Evolutionary conservation across 1,140 invertebrate species (phyloP), one percentile per base, ranked within the genome.

Genomic region (Mya arenaria): DNA sequence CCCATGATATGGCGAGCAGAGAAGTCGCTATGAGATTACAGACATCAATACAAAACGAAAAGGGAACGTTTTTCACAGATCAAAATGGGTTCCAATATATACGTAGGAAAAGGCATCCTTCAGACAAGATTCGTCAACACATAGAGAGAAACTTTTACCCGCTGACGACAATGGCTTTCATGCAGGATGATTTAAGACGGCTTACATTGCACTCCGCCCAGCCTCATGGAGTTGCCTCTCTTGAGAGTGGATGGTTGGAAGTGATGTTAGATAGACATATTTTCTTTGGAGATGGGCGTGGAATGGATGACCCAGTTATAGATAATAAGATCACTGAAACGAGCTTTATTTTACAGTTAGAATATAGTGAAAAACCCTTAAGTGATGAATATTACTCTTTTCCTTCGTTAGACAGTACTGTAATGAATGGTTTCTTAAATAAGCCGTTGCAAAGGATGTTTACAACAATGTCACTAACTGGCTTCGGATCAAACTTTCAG

Each of bases 111-210:
- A 96, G 96, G 88, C 94, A 97, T 0, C 93, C 94, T 8, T 10
- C 56, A 23, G 41, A 79, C 44, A n/a, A n/a, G n/a, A 6, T 99
- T 94, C 63, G 55, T 13, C 55, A 82, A 19, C 94, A 95, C 44
- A 95, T 97, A 71, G 97, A 98, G 91, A 97, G 96, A 1, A 98
- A 98, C 90, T 97, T 97, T 89, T 98, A 96, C 90, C 97, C 97
- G 0, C 95, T 97, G 4, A 98, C 97, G 0, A 95, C 95, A 8
- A 95, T 96, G 92, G 95, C 95, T 0, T 98, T 95, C 89, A 95
- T 98, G 66, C 95, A 98, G 92, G 97, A 98, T 87, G 88, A 94
- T 0, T 93, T 90, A 23, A 81, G 62, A 32, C 66, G 92, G 48
- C 85, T 98, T 0, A 96, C 95, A 0, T 88, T 98, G 13, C 86